Conservation (phyloP, 2,797 vertebrate genomes). For the Crax fasciolata region DNA sequence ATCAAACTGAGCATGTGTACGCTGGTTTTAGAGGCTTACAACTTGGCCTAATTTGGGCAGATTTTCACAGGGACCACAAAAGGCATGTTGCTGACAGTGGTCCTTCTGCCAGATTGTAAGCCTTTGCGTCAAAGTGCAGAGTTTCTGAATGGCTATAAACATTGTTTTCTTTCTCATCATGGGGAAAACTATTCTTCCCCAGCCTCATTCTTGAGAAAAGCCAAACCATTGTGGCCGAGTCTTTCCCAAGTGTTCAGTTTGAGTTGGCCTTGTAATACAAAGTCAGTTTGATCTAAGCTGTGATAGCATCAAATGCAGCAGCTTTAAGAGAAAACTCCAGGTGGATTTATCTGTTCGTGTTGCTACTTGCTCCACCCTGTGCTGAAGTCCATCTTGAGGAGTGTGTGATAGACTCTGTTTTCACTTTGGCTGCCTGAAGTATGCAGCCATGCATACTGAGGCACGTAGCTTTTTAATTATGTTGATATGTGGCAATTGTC, state of each 20-base stretch:
- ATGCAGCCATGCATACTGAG: conserved; percentile 35
- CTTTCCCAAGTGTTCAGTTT: conserved; percentile 13
- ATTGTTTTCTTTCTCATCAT: neutral
- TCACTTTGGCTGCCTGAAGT: conserved; percentile 27
- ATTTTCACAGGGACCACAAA: conserved; percentile 53
- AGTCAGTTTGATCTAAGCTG: conserved; percentile 39
- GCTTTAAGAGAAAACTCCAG: conserved; percentile 9
- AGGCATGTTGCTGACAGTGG: conserved; percentile 15
- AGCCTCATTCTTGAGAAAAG: conserved; percentile 18
- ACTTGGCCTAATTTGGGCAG: conserved; percentile 69
- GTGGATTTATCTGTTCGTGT: conserved; percentile 43
- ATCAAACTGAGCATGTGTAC: conserved; percentile 42
- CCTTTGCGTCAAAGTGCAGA: conserved; percentile 34
- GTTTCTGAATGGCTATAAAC: conserved; percentile 33
- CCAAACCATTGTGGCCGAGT: conserved; percentile 35
- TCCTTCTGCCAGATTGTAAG: conserved; percentile 50
- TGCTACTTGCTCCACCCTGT: conserved; percentile 40
- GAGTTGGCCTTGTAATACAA: conserved; percentile 5
- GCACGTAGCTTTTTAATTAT: conserved; percentile 68
- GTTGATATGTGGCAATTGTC: conserved; percentile 71
- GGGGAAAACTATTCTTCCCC: conserved; percentile 7
- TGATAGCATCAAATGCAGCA: neutral
- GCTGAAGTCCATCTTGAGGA: conserved; percentile 48
- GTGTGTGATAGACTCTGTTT: neutral
- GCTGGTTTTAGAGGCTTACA: conserved; percentile 14